Base-by-base conservation (phyloP, 2,797 vertebrate species). In the Podarcis lilfordi region DNA sequence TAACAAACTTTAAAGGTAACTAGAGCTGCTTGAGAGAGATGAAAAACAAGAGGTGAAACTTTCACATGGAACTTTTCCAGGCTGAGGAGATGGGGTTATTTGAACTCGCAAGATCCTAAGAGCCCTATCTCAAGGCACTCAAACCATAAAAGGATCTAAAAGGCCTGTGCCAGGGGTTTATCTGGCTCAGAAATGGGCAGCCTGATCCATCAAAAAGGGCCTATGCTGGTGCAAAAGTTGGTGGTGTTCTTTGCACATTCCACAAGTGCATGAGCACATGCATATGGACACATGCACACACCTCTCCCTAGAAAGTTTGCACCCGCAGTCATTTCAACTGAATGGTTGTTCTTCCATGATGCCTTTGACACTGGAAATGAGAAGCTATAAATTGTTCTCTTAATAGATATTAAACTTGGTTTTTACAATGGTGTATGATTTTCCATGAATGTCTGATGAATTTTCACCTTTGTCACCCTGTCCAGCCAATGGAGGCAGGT, bases 41-140 rank as follows among this genome's bases (percentile, higher is more conserved):
- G 27, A 74, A 78, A 80, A 84, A 80, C 23, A 69, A 77, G 50
- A 66, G 32, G 23, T 40, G 45, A 80, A 40, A 78, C 59, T 50
- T 88, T 43, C 87, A 84, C 66, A 80, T 84, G 76, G 76, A 84
- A 61, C 32, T n/a, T 61, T 88, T 84, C 76, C 50, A 84, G 76
- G 68, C 82, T 64, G n/a, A 80, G 68, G 55, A 66, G 78, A 80
- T 64, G 66, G 45, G 43, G 66, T 61, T 61, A 45, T 80, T 80
- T 72, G 66, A 89, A 85, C 8, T 61, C 82, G 21, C 77, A 84
- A 35, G 50, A 72, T 40, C 45, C 13, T 43, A 40, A 8, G 10
- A 83, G 66, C 74, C 64, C 32, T 68, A 68, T 68, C n/a, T 50
- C 17, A 50, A n/a, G 35, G 19, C 75, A n/a, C 27, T 43, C 17